Evolutionary conservation across 1,140 invertebrate genomes (phyloP), one percentile per base, ranked within the genome.

Genomic region (Aphelenchoides fujianensis): DNA sequence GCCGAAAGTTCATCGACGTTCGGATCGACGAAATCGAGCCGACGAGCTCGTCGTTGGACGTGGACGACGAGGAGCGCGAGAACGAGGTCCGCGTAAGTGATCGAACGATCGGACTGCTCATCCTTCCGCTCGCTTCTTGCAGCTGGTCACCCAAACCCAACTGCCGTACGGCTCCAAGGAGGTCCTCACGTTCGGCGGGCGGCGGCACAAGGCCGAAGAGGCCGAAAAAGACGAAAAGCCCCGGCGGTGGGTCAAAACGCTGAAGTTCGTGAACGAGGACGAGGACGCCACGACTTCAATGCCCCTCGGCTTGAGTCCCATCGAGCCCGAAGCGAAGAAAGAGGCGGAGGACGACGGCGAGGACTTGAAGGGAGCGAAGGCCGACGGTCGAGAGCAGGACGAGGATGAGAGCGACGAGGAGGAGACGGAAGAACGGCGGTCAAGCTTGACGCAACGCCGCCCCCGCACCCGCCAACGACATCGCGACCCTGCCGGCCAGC

Each of bases 1-100:
- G 72, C 48, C 23, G 23, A 61, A 54, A 75, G 54, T 37, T 37
- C 27, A 54, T 76, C 30, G 34, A 75, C 23, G 48, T 76, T 72
- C 30, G 69, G 9, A 75, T 76, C 72, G 74, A 76, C 27, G 71
- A 74, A 5, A n/a, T 71, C 12, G 34, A 71, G 7, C 31, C 35
- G 23, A n/a, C n/a, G n/a, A n/a, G n/a, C n/a, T n/a, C n/a, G n/a
- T 59, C 67, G 27, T 36, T 70, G 12, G 31, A 69, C 72, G 0
- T 73, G 31, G 69, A 71, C 9, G 34, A 71, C 31, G 37, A 75
- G 16, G 23, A 72, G 9, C 7, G 37, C 27, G 54, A 70, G 27
- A 73, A 72, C 19, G 69, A 73, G 1, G 2, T 16, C 34, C 69
- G 19, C 3, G 69, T 16, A 23, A 19, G n/a, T 61, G 16, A n/a